Evolutionary conservation across 2,888 invertebrate species (phyloP), one percentile per base, ranked within the genome.

Genomic region (Chloromyia formosa): DNA sequence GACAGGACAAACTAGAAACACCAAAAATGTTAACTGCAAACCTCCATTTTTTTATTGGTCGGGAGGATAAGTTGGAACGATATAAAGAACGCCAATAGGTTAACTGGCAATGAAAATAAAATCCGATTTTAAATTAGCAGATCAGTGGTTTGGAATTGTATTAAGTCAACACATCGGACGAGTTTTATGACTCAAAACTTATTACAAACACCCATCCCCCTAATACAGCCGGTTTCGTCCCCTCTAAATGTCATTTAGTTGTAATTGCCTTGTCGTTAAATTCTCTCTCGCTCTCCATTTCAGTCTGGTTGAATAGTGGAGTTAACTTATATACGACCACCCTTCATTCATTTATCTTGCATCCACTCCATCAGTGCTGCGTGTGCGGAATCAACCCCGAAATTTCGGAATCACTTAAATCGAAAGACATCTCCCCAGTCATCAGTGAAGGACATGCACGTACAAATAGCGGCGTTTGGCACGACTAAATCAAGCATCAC

Each of bases 211-310:
- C 27, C 27, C 27, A 35, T n/a, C n/a, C 27, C 27, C 27, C 7
- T 4, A 35, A 35, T 35, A 4, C 27, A 35, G 49, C 42, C 16
- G 62, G 40, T 40, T 62, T 62, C 42, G 27, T 35, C 27, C 27
- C 27, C 7, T 35, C 7, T 35, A 35, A 69, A 27, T 23, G 23
- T 9, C 53, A 60, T 60, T 20, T 73, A 60, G 49, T 66, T 73
- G 66, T 75, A 75, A 75, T 75, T 75, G 73, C 68, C 73, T 68
- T 58, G 75, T 74, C 69, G 60, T 68, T 73, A 58, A 64, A 27
- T 68, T 60, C 40, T 66, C 73, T 49, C 49, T 10, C 14, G 10
- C 7, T 60, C 60, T 18, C 23, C 27, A 60, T 12, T 23, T 14
- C 60, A 12, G 1, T 60, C 7, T 60, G 9, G 23, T 23, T n/a